Base-by-base conservation (phyloP, 2,113 vertebrate genomes). In the Hyaena hyaena region DNA sequence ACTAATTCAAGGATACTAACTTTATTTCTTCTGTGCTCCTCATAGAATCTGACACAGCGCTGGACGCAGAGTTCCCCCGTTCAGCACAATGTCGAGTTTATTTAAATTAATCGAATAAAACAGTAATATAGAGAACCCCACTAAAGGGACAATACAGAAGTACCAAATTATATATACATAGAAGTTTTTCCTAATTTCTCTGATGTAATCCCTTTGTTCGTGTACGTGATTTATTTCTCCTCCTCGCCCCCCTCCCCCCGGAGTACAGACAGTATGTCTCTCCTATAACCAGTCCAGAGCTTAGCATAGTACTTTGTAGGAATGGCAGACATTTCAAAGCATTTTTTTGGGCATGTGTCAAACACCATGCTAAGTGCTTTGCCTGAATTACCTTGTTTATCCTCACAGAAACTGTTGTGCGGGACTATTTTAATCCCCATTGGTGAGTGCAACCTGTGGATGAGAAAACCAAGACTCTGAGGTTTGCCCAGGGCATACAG, bases 31-130 rank as follows among this genome's bases (percentile, higher is more conserved):
- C 58, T 92, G 33, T 73, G 33, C 8, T 61, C 31, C 66, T 8
- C 16, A 58, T 68, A 66, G 53, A 87, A 50, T 94, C 50, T 50
- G 86, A 24, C 48, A 31, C 17, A 53, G 61, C 87, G 66, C 45
- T 90, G 26, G 50, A 69, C 73, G 76, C 14, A 74, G 31, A 88
- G 28, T 74, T 94, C 12, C 55, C 55, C 17, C 66, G 35, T 74
- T 93, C 24, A 93, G 55, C 90, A 68, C n/a, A 61, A 43, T 94
- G 45, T 15, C 84, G 23, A 84, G 35, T 84, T 92, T 66, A n/a
- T 92, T 96, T 80, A 80, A 91, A 58, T 43, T 24, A 50, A 95
- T 35, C 28, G 85, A 16, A 86, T 88, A 89, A 89, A 83, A 33
- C 5, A 81, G 43, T 50, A 63, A 77, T 84, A 92, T 65, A 84